These are phyloP conservation scores for human (Homo sapiens) DNA, from an alignment of 2,113 vertebrate genomes.

Conservation along the genomic window DNA sequence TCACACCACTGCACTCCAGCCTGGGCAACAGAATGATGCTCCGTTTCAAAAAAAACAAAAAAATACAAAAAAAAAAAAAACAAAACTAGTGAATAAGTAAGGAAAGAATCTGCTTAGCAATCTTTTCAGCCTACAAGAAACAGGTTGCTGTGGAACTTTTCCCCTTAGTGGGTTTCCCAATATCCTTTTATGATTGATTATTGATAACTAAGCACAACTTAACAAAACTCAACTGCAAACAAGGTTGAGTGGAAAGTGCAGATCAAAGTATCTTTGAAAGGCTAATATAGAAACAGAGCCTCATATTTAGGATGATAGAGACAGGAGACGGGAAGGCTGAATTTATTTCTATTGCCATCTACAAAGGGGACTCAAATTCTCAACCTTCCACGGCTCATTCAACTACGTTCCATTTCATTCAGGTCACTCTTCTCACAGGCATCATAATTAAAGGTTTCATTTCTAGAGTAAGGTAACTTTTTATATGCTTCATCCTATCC, in stretches of 20 bases:
- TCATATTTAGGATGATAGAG: not conserved
- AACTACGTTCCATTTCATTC: not conserved
- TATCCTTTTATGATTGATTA: not conserved
- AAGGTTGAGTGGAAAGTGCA: not conserved
- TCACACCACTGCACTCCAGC: too few relatives aligned
- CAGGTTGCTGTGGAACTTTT: not conserved
- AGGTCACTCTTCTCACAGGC: not conserved
- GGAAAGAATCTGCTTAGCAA: not conserved
- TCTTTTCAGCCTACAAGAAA: not conserved
- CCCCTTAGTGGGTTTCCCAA: not conserved
- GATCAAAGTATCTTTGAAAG: not conserved
- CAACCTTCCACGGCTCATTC: too few relatives aligned
- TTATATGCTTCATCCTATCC: not conserved
- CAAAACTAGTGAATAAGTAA: not conserved
- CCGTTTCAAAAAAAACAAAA: too few relatives aligned
- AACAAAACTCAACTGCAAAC: not conserved
- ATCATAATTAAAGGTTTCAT: not conserved
- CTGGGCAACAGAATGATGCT: too few relatives aligned
- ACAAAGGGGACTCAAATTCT: not conserved
- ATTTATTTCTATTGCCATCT: not conserved
- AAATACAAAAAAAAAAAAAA: too few relatives aligned
- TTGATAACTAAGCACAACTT: not conserved
- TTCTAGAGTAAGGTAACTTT: not conserved
- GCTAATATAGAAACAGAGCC: not conserved
- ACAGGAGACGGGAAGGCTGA: not conserved